Conservation (phyloP, 2,113 vertebrate species). For the Sorex araneus region DNA sequence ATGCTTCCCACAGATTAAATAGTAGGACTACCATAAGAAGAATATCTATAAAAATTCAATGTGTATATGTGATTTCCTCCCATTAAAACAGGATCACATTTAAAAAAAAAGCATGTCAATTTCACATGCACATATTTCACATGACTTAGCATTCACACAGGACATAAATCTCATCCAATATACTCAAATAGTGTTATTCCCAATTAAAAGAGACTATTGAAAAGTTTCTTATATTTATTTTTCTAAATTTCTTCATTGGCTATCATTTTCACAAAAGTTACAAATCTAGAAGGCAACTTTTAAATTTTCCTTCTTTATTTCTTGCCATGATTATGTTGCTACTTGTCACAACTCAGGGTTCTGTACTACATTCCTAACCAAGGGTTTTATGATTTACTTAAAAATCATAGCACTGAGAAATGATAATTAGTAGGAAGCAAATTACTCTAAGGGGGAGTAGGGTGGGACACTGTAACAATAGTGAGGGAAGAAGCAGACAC, state of each 20-base stretch:
- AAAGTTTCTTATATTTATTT: neutral
- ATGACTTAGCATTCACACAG: neutral
- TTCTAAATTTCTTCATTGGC: conserved; percentile 16
- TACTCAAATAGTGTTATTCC: neutral
- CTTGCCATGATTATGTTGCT: neutral
- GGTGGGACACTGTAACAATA: too few species aligned
- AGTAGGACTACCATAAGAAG: neutral
- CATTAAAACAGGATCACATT: neutral
- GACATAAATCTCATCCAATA: neutral
- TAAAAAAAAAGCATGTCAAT: neutral
- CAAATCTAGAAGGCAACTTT: neutral
- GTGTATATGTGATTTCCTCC: neutral
- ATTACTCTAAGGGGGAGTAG: too few species aligned
- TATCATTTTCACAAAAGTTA: neutral
- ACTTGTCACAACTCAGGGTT: neutral
- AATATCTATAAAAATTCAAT: neutral
- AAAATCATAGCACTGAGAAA: neutral
- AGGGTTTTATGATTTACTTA: neutral
- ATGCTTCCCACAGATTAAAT: neutral
- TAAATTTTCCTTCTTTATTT: neutral
- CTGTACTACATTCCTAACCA: neutral
- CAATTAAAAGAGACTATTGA: neutral
- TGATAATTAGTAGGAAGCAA: too few species aligned
- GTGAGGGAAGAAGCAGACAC: too few species aligned
- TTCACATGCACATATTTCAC: neutral